Evolutionary conservation across 2,888 invertebrate species (phyloP).

Genomic region (Netelia virgata): DNA sequence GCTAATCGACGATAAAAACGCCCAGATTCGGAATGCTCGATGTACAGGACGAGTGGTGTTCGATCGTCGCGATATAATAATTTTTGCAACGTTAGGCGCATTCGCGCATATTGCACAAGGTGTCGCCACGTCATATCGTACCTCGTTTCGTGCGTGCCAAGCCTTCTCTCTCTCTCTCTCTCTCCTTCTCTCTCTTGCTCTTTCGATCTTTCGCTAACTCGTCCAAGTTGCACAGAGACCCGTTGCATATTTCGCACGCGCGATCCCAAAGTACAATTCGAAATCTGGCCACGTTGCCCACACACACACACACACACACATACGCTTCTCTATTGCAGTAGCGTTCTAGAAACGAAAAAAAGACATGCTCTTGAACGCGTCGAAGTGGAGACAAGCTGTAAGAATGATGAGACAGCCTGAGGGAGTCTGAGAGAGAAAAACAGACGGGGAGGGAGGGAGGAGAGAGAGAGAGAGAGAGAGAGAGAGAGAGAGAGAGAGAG

Average conservation of each 20-base stretch:
- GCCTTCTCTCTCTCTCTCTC: neutral
- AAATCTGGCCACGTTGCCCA: slow-evolving; percentile 48
- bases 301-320: slow-evolving; percentile 14
- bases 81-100: neutral
- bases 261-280: slow-evolving; percentile 53
- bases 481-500: slow-evolving; percentile 10
- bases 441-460: slow-evolving; percentile 23
- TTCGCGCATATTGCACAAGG: neutral
- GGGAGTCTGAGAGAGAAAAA: slow-evolving; percentile 38
- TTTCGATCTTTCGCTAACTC: slow-evolving; percentile 16
- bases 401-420: slow-evolving; percentile 17
- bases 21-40: too few relatives aligned
- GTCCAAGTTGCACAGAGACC: neutral
- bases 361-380: slow-evolving; percentile 52
- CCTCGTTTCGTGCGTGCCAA: neutral
- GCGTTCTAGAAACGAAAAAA: slow-evolving; percentile 31
- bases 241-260: slow-evolving; percentile 41
- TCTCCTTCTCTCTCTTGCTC: too few relatives aligned
- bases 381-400: slow-evolving; percentile 25
- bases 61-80: neutral
- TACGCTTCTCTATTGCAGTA: neutral
- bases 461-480: slow-evolving; percentile 18
- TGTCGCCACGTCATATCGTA: neutral
- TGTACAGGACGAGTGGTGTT: too few relatives aligned
- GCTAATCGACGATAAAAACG: too few relatives aligned